Evolutionary conservation across 2,113 vertebrate species (phyloP).

Genomic region (Cynopterus brachyotis): DNA sequence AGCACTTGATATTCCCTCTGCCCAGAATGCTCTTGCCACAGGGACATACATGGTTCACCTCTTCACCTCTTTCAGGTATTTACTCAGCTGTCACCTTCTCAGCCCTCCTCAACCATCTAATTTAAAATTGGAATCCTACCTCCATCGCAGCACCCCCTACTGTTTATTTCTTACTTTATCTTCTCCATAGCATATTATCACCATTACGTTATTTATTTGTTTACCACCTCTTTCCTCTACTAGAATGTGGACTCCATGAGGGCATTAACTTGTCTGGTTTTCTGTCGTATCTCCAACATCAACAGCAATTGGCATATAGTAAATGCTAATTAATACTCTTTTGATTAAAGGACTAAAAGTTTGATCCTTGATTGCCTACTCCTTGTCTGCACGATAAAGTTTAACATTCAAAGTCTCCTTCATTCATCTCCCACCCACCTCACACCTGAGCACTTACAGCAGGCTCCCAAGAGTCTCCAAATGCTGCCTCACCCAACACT

Average conservation of each 20-base stretch:
- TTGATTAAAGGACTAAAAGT: background rate
- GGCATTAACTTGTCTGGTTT: background rate
- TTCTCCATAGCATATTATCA: background rate
- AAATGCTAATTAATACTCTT: background rate
- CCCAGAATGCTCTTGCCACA: background rate
- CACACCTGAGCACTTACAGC: background rate
- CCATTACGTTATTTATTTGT: background rate
- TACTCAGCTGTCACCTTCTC: background rate
- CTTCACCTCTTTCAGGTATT: background rate
- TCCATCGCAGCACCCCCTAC: background rate
- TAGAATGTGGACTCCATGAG: background rate
- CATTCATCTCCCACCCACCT: background rate
- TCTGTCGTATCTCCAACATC: background rate
- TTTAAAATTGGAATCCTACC: background rate
- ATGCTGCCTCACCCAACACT: background rate
- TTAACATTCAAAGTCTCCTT: background rate
- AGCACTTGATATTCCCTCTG: background rate
- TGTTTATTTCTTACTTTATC: background rate
- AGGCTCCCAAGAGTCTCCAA: background rate
- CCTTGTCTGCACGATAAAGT: background rate
- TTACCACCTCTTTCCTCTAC: background rate
- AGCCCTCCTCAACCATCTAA: background rate
- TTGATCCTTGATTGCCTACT: background rate
- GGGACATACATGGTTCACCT: background rate
- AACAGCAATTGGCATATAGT: background rate